Evolutionary conservation across 2,797 vertebrate genomes (phyloP), one percentile per base, ranked within the genome.

Genomic region (Hoplostethus atlanticus): DNA sequence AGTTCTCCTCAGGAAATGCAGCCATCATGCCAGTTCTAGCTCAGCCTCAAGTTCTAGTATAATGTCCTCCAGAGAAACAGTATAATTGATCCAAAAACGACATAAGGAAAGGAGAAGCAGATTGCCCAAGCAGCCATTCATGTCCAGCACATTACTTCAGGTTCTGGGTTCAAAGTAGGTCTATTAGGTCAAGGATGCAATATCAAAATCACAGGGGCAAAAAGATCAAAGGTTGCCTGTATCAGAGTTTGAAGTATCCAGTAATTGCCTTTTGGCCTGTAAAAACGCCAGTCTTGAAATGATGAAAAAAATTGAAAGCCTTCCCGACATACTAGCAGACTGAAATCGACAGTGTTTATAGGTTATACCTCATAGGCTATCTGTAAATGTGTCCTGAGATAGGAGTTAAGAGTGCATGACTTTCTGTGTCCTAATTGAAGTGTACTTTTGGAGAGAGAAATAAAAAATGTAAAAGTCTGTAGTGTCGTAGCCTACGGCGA

Each of bases 71-170:
- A 71, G 63, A 86, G 88, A 76, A 84, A 81, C 78, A 69, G 71
- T 60, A 58, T 75, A 59, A 84, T 44, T 44, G 51, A 86, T 81
- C 79, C 76, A 83, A 73, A 63, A 65, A 57, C 76, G 80, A 81
- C 91, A 93, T 89, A 90, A 83, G 89, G 89, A 78, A 83, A 89
- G 90, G 86, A 89, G 87, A 90, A 92, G 86, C 86, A 77, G 75
- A 72, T 79, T 84, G 83, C 81, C 85, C 72, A 85, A 47, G 69
- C 86, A 89, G 85, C 58, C 82, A 85, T 77, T 87, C 83, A 76
- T 83, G 84, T 84, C 86, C 68, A 68, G 74, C 77, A 85, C 81
- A 84, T 79, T 84, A 82, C 74, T 70, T 59, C 71, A 57, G 85
- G 81, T 71, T 74, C 62, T 0, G 55, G 82, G 90, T 90, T 90